Conservation (phyloP, 1,140 invertebrate genomes). For the Aphelenchoides besseyi region DNA sequence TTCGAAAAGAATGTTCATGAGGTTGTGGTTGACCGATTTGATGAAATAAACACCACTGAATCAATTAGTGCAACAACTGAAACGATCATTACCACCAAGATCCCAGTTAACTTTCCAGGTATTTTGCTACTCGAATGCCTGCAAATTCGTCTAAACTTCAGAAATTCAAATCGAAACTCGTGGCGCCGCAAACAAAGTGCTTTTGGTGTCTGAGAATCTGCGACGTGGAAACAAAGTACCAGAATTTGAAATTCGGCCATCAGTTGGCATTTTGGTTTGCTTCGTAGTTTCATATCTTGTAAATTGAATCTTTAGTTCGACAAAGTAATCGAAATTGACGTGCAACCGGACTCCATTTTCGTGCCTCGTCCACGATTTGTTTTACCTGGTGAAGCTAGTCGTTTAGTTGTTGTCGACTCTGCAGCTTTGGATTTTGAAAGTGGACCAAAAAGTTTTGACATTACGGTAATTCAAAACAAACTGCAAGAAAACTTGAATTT, state of each 20-base stretch:
- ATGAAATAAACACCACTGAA: neutral
- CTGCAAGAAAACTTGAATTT: too few species aligned
- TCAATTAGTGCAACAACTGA: neutral
- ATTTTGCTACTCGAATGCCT: neutral
- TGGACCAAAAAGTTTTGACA: neutral
- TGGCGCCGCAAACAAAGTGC: neutral
- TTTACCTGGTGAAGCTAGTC: neutral
- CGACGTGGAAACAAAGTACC: neutral
- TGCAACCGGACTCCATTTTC: slow-evolving; percentile 6
- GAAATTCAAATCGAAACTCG: neutral
- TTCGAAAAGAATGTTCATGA: neutral
- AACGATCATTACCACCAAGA: neutral
- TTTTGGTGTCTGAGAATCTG: slow-evolving; percentile 4
- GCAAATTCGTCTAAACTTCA: neutral
- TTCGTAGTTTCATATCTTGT: too few species aligned
- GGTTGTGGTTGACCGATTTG: neutral
- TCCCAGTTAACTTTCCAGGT: neutral
- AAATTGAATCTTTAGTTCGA: neutral
- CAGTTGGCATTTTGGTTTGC: neutral
- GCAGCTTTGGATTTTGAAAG: neutral
- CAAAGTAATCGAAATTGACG: neutral
- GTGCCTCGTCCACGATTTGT: slow-evolving; percentile 10
- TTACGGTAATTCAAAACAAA: slow-evolving; percentile 4
- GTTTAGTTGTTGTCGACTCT: slow-evolving; percentile 14
- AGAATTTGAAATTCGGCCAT: neutral